A percentile compares a stretch with the other conserved stretches of the same genome.
Conservation (phyloP, 2,797 vertebrate species). For the Orestias chungarensis region DNA sequence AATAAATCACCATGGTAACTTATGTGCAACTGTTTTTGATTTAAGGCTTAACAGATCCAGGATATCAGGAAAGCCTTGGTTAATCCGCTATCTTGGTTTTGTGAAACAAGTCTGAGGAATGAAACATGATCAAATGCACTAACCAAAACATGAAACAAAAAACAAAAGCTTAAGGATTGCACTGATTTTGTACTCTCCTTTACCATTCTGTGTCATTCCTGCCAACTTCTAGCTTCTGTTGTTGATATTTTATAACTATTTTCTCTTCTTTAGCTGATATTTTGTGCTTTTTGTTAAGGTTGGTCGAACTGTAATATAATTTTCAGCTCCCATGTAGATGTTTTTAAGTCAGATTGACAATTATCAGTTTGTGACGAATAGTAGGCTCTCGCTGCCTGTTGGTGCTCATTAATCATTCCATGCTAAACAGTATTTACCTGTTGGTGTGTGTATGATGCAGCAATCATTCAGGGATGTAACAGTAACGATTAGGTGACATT, state of each 20-base stretch:
- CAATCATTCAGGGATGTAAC: slow-evolving; percentile 26
- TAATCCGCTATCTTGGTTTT: no score
- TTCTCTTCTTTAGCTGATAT: background rate
- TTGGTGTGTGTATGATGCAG: background rate
- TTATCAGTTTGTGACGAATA: background rate
- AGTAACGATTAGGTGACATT: slow-evolving; percentile 31
- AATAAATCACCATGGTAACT: no score
- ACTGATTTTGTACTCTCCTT: background rate
- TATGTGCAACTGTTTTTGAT: no score
- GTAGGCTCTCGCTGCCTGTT: background rate
- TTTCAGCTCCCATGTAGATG: background rate
- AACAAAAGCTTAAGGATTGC: background rate
- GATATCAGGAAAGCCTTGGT: no score
- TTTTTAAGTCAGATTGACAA: background rate
- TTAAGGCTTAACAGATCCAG: no score
- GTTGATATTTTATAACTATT: background rate
- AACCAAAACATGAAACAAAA: background rate
- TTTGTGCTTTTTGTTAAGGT: background rate
- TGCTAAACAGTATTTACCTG: background rate
- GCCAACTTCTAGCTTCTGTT: background rate
- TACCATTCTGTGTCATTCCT: background rate
- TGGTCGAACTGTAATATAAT: background rate
- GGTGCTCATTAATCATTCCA: background rate
- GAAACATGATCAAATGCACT: background rate
- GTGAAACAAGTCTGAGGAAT: background rate